These are phyloP conservation scores for Crocallis elinguaria DNA, from an alignment of 2,888 invertebrate genomes.

Conservation along the genomic window DNA sequence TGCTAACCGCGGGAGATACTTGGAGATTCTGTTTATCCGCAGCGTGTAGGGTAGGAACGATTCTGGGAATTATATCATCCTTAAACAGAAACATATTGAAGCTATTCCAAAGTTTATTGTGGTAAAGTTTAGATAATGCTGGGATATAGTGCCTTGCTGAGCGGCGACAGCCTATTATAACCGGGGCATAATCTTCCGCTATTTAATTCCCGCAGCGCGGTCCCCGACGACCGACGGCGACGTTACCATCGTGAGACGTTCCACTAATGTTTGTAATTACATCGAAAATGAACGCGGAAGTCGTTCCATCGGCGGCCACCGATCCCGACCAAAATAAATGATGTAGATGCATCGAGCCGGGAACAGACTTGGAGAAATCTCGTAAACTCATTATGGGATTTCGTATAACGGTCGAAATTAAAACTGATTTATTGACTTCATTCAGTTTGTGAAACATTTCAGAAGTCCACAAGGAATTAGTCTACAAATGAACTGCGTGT, in stretches of 20 bases:
- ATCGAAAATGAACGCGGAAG: slow-evolving; percentile 16
- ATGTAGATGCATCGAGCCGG: slow-evolving; percentile 15
- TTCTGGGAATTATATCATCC: background rate
- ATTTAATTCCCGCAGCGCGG: background rate
- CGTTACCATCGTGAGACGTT: background rate
- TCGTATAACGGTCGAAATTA: slow-evolving; percentile 18
- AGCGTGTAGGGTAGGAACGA: background rate
- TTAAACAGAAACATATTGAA: background rate
- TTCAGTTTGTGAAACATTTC: background rate
- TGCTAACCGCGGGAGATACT: background rate
- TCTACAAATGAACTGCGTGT: background rate
- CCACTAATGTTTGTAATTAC: slow-evolving; percentile 11
- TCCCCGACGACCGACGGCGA: too few species aligned
- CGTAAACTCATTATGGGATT: slow-evolving; percentile 20
- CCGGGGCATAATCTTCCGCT: too few species aligned
- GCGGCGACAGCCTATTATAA: too few species aligned
- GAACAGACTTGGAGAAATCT: slow-evolving; percentile 3
- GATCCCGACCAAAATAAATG: slow-evolving; percentile 19
- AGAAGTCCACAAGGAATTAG: slow-evolving; percentile 3
- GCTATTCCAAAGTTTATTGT: background rate
- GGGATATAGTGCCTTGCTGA: background rate
- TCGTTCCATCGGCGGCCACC: slow-evolving; percentile 5
- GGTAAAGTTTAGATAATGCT: background rate
- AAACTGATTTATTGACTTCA: slow-evolving; percentile 21
- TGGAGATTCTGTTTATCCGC: slow-evolving; percentile 12